Evolutionary conservation across 2,113 vertebrate species (phyloP).

Genomic region (Ochotona curzoniae): DNA sequence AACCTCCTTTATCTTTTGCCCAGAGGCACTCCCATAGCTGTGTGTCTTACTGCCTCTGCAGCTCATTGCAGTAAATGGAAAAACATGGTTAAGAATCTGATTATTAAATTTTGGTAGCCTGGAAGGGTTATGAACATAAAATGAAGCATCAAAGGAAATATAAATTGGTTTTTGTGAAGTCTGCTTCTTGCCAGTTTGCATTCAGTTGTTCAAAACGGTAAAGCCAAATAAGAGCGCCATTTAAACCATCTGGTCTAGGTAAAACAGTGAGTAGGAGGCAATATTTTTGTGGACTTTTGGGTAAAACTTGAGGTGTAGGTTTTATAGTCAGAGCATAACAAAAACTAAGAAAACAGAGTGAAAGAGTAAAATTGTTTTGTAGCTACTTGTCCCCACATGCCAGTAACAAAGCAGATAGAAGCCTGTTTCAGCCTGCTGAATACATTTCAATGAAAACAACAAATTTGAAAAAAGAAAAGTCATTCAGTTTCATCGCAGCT

Average conservation of each 20-base stretch:
- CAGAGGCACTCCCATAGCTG: conserved; percentile 62
- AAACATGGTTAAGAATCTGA: conserved; percentile 57
- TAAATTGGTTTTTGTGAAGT: conserved; percentile 51
- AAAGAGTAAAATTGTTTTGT: background rate
- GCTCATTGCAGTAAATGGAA: conserved; percentile 54
- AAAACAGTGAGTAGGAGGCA: background rate
- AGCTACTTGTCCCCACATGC: background rate
- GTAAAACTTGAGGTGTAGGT: conserved; percentile 1
- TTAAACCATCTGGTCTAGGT: conserved; percentile 30
- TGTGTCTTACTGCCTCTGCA: conserved; percentile 58
- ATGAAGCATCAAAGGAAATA: conserved; percentile 56
- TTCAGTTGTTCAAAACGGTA: conserved; percentile 11
- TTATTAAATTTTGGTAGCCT: conserved; percentile 33
- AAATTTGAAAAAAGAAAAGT: conserved; percentile 4
- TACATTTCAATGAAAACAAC: conserved; percentile 64
- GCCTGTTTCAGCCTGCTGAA: background rate
- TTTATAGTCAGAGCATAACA: conserved; percentile 50
- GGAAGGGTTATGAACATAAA: conserved; percentile 23
- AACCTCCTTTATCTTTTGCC: conserved; percentile 77
- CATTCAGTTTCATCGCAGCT: conserved; percentile 12
- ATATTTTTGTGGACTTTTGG: conserved; percentile 22
- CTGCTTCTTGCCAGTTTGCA: conserved; percentile 37
- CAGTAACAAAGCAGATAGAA: background rate
- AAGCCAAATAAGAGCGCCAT: conserved; percentile 28
- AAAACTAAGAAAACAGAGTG: conserved; percentile 38